Base-by-base conservation (phyloP, 2,797 vertebrate species). In the Crenichthys baileyi region DNA sequence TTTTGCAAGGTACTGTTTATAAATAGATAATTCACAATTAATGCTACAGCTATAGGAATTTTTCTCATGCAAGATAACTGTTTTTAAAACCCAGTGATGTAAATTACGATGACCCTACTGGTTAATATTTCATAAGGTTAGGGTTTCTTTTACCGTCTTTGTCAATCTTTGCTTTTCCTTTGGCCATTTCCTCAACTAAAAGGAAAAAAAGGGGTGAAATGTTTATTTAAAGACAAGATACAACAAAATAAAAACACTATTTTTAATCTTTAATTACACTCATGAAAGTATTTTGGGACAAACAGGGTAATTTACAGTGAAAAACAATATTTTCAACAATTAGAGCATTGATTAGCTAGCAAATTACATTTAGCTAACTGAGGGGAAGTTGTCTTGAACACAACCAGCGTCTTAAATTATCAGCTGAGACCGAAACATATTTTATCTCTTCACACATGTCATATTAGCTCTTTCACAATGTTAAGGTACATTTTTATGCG, bases 161-260 rank as follows among this genome's bases (percentile, higher is more conserved):
- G 72, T 51, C 87, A n/a, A 55, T 72, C 72, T 86, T 83, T 0
- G 36, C 29, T 77, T 82, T 93, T 65, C 68, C 83, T 88, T 92
- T 90, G 7, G 75, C 44, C 91, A 94, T 93, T 24, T 86, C 72
- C 83, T 36, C 76, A 72, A 29, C 75, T 82, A 55, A 63, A 65
- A 15, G 29, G 56, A 26, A 11, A 70, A 77, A 36, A 1, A 36
- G 36, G 36, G 31, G 36, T 3, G 36, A 11, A 68, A 68, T 20
- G 16, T 12, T 15, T 1, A 70, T 0, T 65, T 44, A 68, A 77
- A 80, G 0, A 56, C 4, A 55, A 31, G 13, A 72, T 51, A 70
- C 22, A 1, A 3, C 11, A 72, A 2, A 44, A 24, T 11, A n/a
- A 0, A 1, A 77, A 48, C 0, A 0, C 0, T 50, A 31, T 58